Evolutionary conservation across 2,888 invertebrate genomes (phyloP).

Genomic region (Beris chalybata): DNA sequence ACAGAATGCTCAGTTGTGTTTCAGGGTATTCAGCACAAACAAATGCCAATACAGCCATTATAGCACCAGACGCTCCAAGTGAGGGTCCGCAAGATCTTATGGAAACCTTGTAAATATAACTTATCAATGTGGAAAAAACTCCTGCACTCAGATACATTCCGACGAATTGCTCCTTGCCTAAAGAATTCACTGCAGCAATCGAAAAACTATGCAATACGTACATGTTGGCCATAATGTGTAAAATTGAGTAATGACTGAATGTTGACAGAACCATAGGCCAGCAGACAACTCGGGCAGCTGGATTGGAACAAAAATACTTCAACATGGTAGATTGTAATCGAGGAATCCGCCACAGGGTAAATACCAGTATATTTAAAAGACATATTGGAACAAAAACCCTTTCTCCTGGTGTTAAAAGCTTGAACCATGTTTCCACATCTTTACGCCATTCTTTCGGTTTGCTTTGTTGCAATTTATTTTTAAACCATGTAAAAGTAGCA

Average conservation of each 20-base stretch:
- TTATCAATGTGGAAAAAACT: slow-evolving; percentile 81
- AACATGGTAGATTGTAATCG: slow-evolving; percentile 72
- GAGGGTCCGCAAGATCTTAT: slow-evolving; percentile 74
- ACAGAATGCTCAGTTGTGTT: slow-evolving; percentile 82
- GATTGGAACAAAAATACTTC: slow-evolving; percentile 83
- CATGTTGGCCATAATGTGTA: slow-evolving; percentile 94
- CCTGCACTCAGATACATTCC: slow-evolving; percentile 89
- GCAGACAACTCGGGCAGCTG: slow-evolving; percentile 73
- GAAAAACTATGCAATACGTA: slow-evolving; percentile 87
- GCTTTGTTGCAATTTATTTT: too few species aligned
- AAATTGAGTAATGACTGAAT: slow-evolving; percentile 86
- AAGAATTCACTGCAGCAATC: slow-evolving; percentile 63
- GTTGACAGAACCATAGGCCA: slow-evolving; percentile 91
- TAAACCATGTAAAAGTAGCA: too few species aligned
- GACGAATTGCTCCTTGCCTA: slow-evolving; percentile 91
- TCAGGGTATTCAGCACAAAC: slow-evolving; percentile 89
- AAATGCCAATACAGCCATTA: slow-evolving; percentile 86
- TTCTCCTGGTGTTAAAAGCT: slow-evolving; percentile 69
- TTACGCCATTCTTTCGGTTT: slow-evolving; percentile 40
- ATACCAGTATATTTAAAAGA: slow-evolving; percentile 76
- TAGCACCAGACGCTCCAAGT: slow-evolving; percentile 94
- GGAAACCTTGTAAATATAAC: slow-evolving; percentile 77
- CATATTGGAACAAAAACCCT: slow-evolving; percentile 80
- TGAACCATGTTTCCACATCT: slow-evolving; percentile 64
- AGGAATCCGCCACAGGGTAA: slow-evolving; percentile 79